Conservation (phyloP, 2,113 vertebrate species). For the Larimichthys crocea region DNA sequence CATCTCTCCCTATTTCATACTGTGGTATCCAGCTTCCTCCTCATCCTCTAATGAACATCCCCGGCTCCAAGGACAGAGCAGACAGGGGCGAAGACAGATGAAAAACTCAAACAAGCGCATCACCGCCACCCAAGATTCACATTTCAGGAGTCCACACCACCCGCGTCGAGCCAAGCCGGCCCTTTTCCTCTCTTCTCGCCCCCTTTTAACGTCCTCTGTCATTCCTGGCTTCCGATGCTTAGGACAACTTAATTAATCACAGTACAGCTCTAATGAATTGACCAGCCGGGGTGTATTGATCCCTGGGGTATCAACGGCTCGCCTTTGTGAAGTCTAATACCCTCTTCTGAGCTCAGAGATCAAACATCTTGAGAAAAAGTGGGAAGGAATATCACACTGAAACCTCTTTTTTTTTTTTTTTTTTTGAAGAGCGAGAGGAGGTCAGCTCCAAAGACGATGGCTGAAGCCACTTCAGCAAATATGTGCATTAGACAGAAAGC, state of each 20-base stretch:
- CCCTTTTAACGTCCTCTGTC: slow-evolving; percentile 61
- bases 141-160: slow-evolving; percentile 58
- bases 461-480: slow-evolving; percentile 66
- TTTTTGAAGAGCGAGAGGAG: slow-evolving; percentile 43
- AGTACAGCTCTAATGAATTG: slow-evolving; percentile 78
- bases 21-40: slow-evolving; percentile 62
- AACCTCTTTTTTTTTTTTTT: slow-evolving; percentile 41
- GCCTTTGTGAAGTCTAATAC: slow-evolving; percentile 77
- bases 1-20: slow-evolving; percentile 76
- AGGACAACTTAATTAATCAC: slow-evolving; percentile 82
- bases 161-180: slow-evolving; percentile 24
- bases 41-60: slow-evolving; percentile 75
- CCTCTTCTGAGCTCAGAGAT: slow-evolving; percentile 61
- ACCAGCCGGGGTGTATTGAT: slow-evolving; percentile 77
- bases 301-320: slow-evolving; percentile 67
- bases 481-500: slow-evolving; percentile 68
- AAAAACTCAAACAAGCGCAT: slow-evolving; percentile 60
- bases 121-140: slow-evolving; percentile 54
- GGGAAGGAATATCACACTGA: slow-evolving; percentile 58
- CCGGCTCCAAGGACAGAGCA: slow-evolving; percentile 69
- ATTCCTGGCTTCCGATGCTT: slow-evolving; percentile 64
- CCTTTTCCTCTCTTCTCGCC: slow-evolving; percentile 38
- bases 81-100: slow-evolving; percentile 70
- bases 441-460: slow-evolving; percentile 56
- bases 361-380: slow-evolving; percentile 66